Conservation (phyloP, 2,888 invertebrate genomes). For the Cordilura impudica region DNA sequence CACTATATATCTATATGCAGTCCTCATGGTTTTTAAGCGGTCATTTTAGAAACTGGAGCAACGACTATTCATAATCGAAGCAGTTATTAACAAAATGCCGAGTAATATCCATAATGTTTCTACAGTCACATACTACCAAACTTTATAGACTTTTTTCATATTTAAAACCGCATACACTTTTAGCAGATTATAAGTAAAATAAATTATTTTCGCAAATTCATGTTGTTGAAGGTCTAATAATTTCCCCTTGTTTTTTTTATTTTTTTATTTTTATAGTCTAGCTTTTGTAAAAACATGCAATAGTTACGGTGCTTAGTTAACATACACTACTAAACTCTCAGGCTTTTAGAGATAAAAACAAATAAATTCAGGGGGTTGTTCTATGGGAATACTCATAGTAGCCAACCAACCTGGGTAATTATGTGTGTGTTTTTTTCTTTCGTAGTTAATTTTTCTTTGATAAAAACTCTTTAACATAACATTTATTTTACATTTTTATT, state of each 20-base stretch:
- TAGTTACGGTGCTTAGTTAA: slow-evolving; percentile 53
- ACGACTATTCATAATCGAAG: too few relatives aligned
- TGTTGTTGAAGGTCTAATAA: slow-evolving; percentile 55
- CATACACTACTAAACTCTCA: slow-evolving; percentile 31
- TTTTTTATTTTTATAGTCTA: not conserved
- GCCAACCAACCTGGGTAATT: slow-evolving; percentile 33
- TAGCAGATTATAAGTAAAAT: too few relatives aligned
- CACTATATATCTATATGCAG: too few relatives aligned
- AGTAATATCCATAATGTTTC: too few relatives aligned
- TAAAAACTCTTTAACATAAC: slow-evolving; percentile 11
- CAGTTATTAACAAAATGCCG: too few relatives aligned
- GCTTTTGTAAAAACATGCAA: slow-evolving; percentile 45
- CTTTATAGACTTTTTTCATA: too few relatives aligned
- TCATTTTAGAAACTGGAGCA: too few relatives aligned
- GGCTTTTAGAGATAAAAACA: slow-evolving; percentile 14
- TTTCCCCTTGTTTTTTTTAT: slow-evolving; percentile 36
- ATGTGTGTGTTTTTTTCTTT: slow-evolving; percentile 36
- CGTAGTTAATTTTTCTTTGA: not conserved
- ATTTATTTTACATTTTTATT: slow-evolving; percentile 9
- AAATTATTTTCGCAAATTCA: slow-evolving; percentile 47
- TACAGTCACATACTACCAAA: too few relatives aligned
- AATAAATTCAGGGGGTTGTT: slow-evolving; percentile 37
- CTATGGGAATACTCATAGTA: not conserved
- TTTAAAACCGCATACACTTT: too few relatives aligned
- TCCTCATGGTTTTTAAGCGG: too few relatives aligned